Base-by-base conservation (phyloP, 1,140 invertebrate genomes). In the Drosophila leontia region DNA sequence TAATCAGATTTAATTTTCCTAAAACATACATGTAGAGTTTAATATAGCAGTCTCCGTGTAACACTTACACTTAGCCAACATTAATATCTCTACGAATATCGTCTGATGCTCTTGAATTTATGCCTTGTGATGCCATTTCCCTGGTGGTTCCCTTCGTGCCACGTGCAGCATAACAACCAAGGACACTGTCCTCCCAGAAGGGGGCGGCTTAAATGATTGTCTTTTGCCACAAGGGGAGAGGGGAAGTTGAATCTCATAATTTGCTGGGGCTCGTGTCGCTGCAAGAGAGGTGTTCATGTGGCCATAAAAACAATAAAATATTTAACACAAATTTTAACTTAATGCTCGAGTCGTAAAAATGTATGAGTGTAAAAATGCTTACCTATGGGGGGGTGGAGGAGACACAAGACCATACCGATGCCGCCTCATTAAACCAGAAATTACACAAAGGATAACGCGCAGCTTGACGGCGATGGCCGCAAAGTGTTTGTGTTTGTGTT, bases 321-420 rank as follows among this genome's bases (percentile, higher is more conserved):
- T 88, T 88, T 88, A 88, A 85, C 84, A 90, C 81, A 88, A 88
- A 88, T 90, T 88, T 88, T 88, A 90, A 88, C 85, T 88, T 90
- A 90, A 88, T 88, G 78, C 75, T 75, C 50, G n/a, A 58, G 67
- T 71, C 84, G 60, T 91, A 90, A 88, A 90, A 88, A 81, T 85
- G 82, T 90, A 76, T 79, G 80, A 78, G 58, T 75, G 68, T 77
- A 90, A 87, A 78, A 86, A 83, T 75, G 72, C 67, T 63, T 67
- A 82, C 71, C 80, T 79, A 72, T 69, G 65, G 50, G 35, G 37
- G 32, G 19, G 26, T 6, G 5, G 26, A 6, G 26, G 29, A n/a
- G 61, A 37, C 19, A 23, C 50, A 61, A 63, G 69, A 55, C 67
- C 69, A 48, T 60, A 51, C 76, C 71, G 70, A 80, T 91, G 74